Evolutionary conservation across 2,888 invertebrate genomes (phyloP).

Genomic region (Drosophila mettleri): DNA sequence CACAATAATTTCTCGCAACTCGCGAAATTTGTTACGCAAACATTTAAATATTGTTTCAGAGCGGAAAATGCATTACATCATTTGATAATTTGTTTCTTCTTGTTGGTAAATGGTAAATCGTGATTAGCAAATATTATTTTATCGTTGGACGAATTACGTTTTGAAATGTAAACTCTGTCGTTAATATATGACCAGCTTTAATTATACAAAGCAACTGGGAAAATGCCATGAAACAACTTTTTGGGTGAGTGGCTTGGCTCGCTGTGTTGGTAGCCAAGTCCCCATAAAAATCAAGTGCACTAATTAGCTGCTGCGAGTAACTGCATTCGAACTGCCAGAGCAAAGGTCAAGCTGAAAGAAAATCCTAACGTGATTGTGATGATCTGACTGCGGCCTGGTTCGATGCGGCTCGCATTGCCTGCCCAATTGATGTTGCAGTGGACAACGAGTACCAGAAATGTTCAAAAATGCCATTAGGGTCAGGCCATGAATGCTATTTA

Average conservation of each 20-base stretch:
- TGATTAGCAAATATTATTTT: conserved; percentile 9
- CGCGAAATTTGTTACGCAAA: conserved; percentile 7
- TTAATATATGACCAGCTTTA: neutral
- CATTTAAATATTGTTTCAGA: neutral
- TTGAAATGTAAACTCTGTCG: neutral
- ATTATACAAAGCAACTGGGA: neutral
- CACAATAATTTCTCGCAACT: conserved; percentile 44
- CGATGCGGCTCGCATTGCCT: conserved; percentile 11
- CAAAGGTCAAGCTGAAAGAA: conserved; percentile 21
- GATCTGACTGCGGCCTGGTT: conserved; percentile 20
- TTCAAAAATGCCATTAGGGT: conserved; percentile 75
- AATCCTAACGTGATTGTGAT: conserved; percentile 18
- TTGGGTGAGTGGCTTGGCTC: conserved; percentile 27
- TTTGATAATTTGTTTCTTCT: conserved; percentile 8
- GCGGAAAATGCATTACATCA: neutral
- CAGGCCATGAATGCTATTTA: conserved; percentile 70
- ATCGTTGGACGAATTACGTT: neutral
- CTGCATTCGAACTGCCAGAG: conserved; percentile 18
- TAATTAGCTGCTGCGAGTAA: conserved; percentile 33
- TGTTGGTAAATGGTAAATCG: conserved; percentile 1
- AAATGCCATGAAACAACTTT: conserved; percentile 26
- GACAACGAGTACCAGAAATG: conserved; percentile 35
- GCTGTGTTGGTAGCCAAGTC: conserved; percentile 17
- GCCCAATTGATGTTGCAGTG: conserved; percentile 14
- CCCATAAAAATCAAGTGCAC: conserved; percentile 23